A percentile compares a stretch with the other conserved stretches of the same genome.
Evolutionary conservation across 2,797 vertebrate genomes (phyloP).

Genomic region (Rhynchotus rufescens): DNA sequence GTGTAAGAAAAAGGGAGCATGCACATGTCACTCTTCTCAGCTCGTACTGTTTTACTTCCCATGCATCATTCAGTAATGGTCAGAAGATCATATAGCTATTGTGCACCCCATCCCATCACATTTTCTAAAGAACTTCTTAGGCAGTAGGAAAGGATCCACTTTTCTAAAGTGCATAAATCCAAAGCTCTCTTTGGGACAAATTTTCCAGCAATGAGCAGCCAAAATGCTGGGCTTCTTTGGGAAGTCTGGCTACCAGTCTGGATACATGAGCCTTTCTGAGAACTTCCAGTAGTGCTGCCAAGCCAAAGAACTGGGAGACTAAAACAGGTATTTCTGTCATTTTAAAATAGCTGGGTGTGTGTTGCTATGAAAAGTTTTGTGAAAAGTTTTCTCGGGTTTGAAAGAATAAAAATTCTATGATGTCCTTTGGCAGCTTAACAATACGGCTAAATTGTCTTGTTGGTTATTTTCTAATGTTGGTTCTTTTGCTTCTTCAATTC

Average conservation of each 20-base stretch:
- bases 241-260: background rate
- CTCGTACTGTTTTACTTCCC: background rate
- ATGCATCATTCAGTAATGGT: background rate
- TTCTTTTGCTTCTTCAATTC: conserved; percentile 53
- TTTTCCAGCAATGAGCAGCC: background rate
- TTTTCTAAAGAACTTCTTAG: background rate
- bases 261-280: background rate
- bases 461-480: conserved; percentile 33
- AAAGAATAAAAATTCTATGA: background rate
- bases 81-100: background rate
- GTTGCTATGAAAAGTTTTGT: background rate
- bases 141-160: background rate
- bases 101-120: background rate
- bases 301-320: background rate
- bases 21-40: background rate
- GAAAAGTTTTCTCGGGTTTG: background rate
- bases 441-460: background rate
- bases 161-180: background rate
- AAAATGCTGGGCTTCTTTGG: background rate
- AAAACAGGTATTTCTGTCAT: background rate
- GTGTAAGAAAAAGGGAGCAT: background rate
- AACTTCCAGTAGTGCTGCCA: background rate
- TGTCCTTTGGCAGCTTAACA: background rate
- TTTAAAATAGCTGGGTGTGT: background rate
- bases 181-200: background rate